Evolutionary conservation across 2,888 invertebrate genomes (phyloP), one percentile per base, ranked within the genome.

Genomic region (Geophilus truncorum): DNA sequence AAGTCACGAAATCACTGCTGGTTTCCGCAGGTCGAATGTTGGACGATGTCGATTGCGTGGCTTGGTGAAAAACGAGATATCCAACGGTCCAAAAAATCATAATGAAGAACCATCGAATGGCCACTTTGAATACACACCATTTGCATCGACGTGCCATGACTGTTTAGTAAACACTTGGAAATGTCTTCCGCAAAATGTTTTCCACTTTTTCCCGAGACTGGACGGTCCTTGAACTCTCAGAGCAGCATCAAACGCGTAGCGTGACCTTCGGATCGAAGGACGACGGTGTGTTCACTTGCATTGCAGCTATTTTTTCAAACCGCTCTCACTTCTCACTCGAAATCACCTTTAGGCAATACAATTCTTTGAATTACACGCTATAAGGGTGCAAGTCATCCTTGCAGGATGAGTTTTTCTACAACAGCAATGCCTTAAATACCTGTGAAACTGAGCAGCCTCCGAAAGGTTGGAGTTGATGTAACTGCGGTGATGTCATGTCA

Each of bases 391-490:
- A 70, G 70, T 23, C 70, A 28, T 70, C 28, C 21, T 57, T 9
- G 7, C 3, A 70, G 10, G 21, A 62, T 21, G 40, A 45, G 1
- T 28, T 23, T 70, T 70, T 70, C 15, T 45, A 7, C 45, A 10
- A 3, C 25, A 10, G 10, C 25, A 28, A 28, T 28, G 70, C 45
- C 51, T 28, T 70, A 70, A 70, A 28, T 70, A 28, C 70, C 23
- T 70, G 23, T 1, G 70, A 70, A 28, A 70, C 70, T 3, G 12
- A 15, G 12, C 70, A 70, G 10, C n/a, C 28, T 70, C 28, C 28
- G 70, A 28, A 70, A 70, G 70, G 70, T 70, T 70, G 70, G 7
- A 25, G 70, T 70, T 70, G 70, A 70, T 70, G 70, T 28, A 70
- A 70, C 5, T 7, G 70, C 28, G 70, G 28, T 70, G 70, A 70